These are phyloP conservation scores for Ditula angustiorana DNA, from an alignment of 2,888 invertebrate species.

Conservation along the genomic window DNA sequence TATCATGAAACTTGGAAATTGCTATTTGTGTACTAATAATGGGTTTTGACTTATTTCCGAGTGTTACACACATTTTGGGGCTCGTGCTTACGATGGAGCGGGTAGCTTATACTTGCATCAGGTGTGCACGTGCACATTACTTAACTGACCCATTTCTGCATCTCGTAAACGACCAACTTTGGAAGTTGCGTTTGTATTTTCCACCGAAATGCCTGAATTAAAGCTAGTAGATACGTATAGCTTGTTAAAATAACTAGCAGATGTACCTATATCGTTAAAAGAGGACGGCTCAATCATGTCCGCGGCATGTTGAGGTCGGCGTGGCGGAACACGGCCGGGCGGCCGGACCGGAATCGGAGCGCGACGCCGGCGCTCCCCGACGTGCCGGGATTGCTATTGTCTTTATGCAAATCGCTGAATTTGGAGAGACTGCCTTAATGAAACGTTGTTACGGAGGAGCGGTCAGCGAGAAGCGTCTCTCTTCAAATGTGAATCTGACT, in stretches of 20 bases:
- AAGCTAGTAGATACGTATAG: not conserved
- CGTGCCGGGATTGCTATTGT: constrained; percentile 16
- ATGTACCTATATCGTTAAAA: not conserved
- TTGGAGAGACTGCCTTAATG: not conserved
- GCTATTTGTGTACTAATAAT: not conserved
- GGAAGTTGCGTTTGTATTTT: no score
- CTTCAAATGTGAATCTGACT: not conserved
- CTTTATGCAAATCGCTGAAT: constrained; percentile 26
- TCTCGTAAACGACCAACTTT: no score
- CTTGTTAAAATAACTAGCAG: no score
- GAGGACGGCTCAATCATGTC: not conserved
- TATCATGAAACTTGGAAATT: not conserved
- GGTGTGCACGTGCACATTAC: no score
- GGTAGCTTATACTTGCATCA: no score
- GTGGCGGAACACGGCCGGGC: not conserved
- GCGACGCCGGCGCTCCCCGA: not conserved
- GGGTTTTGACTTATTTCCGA: not conserved
- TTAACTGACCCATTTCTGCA: no score
- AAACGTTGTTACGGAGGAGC: constrained; percentile 8
- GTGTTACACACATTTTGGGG: no score
- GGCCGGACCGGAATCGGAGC: not conserved
- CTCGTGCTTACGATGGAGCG: no score
- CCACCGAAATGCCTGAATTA: not conserved
- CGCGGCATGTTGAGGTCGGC: not conserved
- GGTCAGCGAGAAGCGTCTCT: not conserved